phyloP scores from a whole-genome alignment of 2,888 invertebrate genomes.

The Acanthosepion lycidas region DNA sequence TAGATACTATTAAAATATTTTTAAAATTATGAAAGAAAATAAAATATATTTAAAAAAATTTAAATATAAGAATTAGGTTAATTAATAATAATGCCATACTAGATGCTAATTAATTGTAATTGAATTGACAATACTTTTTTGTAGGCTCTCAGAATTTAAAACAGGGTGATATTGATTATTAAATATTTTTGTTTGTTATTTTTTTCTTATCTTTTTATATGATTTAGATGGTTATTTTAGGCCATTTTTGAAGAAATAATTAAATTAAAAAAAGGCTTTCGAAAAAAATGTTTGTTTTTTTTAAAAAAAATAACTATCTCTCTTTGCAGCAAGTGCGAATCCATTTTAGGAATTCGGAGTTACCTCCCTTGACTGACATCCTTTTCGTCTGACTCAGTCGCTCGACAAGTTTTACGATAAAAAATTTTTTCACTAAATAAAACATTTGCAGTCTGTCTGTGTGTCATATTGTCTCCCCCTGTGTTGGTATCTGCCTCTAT shows the following conservation, averaged over 20 bases:
- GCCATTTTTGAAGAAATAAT: too few relatives aligned
- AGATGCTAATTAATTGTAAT: background rate
- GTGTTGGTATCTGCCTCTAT: conserved; percentile 40
- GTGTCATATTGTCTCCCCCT: conserved; percentile 46
- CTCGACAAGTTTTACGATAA: conserved; percentile 46
- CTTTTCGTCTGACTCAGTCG: conserved; percentile 24
- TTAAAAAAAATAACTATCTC: background rate
- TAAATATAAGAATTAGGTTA: background rate
- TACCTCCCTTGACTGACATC: conserved; percentile 40
- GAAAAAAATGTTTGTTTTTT: background rate
- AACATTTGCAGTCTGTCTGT: conserved; percentile 45
- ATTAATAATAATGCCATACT: background rate
- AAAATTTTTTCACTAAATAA: conserved; percentile 46
- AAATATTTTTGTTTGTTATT: background rate
- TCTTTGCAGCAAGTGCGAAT: background rate
- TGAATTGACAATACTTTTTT: background rate
- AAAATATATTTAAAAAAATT: background rate
- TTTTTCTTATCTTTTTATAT: background rate
- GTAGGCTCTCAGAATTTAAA: background rate
- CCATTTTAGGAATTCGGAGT: conserved; percentile 36
- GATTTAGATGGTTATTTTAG: background rate
- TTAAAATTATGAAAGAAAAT: background rate
- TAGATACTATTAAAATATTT: background rate
- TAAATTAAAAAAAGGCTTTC: background rate
- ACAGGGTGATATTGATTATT: background rate